These are phyloP conservation scores for Charaxes varanes DNA, from an alignment of 1,140 invertebrate species.

Conservation along the genomic window DNA sequence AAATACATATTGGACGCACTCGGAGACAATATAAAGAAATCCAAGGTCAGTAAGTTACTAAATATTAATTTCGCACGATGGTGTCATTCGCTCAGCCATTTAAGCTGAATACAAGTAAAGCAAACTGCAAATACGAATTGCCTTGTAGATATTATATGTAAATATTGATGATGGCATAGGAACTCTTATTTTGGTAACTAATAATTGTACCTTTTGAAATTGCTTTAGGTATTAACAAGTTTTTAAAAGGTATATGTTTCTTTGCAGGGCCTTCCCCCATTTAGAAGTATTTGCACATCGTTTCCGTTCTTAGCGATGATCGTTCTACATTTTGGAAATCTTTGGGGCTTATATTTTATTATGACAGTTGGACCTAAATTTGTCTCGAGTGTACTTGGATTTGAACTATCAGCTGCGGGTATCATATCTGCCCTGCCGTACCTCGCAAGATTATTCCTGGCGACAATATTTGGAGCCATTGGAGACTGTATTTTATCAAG, in stretches of 20 bases:
- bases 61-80: constrained; percentile 13
- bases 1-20: constrained; percentile 61
- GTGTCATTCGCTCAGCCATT: constrained; percentile 3
- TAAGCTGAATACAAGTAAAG: background rate
- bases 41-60: constrained; percentile 40
- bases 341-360: constrained; percentile 88
- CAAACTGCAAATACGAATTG: background rate
- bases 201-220: no score
- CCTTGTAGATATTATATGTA: no score
- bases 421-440: constrained; percentile 82
- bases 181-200: no score
- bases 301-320: constrained; percentile 80
- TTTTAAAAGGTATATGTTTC: constrained; percentile 7
- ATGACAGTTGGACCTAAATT: constrained; percentile 93
- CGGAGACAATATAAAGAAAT: constrained; percentile 56
- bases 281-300: constrained; percentile 76
- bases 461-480: constrained; percentile 79
- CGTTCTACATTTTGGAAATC: constrained; percentile 83
- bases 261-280: constrained; percentile 74
- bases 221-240: no score
- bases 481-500: constrained; percentile 79
- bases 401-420: constrained; percentile 84
- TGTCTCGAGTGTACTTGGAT: constrained; percentile 86
- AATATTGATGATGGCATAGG: no score
- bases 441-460: constrained; percentile 77